These are phyloP conservation scores for Paedocypris micromegethes DNA, from an alignment of 2,797 vertebrate species.

Conservation along the genomic window DNA sequence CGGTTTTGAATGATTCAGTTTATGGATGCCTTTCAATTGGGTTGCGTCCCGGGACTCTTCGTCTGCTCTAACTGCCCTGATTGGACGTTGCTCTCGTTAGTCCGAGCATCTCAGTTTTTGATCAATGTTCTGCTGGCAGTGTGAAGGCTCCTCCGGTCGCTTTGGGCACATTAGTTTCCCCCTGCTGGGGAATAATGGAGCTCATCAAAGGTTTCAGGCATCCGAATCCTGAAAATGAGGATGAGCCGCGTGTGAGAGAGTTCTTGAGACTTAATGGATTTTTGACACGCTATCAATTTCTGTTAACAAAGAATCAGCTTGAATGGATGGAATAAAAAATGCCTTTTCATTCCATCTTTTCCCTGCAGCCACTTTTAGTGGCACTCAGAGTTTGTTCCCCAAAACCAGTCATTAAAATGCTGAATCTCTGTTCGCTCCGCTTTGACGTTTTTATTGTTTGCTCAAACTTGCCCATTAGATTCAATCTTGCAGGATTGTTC, in stretches of 20 bases:
- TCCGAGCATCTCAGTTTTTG: conserved; percentile 25
- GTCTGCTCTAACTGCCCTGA: conserved; percentile 46
- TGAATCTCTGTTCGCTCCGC: not conserved
- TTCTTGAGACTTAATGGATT: conserved; percentile 3
- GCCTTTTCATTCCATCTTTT: conserved; percentile 10
- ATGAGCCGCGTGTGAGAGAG: conserved; percentile 9
- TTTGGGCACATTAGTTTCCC: conserved; percentile 31
- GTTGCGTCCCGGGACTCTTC: conserved; percentile 36
- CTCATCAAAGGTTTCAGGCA: conserved; percentile 34
- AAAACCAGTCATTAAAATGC: not conserved
- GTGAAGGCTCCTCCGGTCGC: conserved; percentile 18
- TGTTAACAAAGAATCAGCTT: conserved; percentile 10
- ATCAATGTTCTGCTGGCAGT: conserved; percentile 34
- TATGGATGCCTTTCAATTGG: conserved; percentile 19
- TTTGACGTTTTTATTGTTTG: too few relatives aligned
- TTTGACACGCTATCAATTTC: conserved; percentile 16
- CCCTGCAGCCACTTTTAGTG: not conserved
- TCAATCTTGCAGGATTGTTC: too few relatives aligned
- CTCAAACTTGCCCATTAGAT: too few relatives aligned
- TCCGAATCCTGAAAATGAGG: conserved; percentile 23
- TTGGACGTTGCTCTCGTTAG: conserved; percentile 40
- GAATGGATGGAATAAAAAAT: not conserved
- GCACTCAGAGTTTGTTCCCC: not conserved
- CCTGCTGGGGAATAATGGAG: conserved; percentile 21
- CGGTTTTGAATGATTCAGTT: conserved; percentile 30